These are phyloP conservation scores for Ceratina calcarata DNA, from an alignment of 1,140 invertebrate species.

Conservation along the genomic window DNA sequence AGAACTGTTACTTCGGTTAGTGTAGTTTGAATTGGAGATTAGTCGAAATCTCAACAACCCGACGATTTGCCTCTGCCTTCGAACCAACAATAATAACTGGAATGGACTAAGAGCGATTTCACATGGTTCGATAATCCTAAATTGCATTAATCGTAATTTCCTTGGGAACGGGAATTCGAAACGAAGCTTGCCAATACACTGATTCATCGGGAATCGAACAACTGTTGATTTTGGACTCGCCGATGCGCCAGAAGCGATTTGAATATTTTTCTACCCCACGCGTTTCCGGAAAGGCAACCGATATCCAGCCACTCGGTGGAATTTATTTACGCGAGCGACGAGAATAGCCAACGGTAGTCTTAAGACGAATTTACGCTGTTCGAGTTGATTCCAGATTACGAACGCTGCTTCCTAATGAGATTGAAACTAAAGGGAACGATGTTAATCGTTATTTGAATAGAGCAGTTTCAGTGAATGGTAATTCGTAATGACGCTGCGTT, in stretches of 20 bases:
- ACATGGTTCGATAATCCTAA: not conserved
- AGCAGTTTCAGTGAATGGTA: too few relatives aligned
- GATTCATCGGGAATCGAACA: conserved; percentile 55
- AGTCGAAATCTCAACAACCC: conserved; percentile 36
- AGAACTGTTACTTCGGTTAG: conserved; percentile 24
- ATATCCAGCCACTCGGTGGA: conserved; percentile 1
- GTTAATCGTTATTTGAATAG: too few relatives aligned
- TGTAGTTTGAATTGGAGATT: conserved; percentile 50
- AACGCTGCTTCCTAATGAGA: too few relatives aligned
- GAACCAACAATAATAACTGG: too few relatives aligned
- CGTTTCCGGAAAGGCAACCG: not conserved
- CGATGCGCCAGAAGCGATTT: conserved; percentile 21
- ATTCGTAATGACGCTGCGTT: too few relatives aligned
- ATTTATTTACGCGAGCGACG: conserved; percentile 4
- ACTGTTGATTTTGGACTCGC: conserved; percentile 48
- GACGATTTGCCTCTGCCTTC: not conserved
- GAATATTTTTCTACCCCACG: conserved; percentile 8
- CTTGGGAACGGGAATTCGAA: too few relatives aligned
- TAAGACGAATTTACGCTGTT: too few relatives aligned
- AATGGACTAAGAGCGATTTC: not conserved
- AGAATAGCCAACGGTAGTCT: too few relatives aligned
- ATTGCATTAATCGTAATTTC: not conserved
- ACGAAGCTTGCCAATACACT: too few relatives aligned
- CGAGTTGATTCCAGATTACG: too few relatives aligned
- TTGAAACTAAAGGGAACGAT: too few relatives aligned